These are phyloP conservation scores for Hydrotaea diabolus DNA, from an alignment of 2,888 invertebrate species.

Conservation along the genomic window DNA sequence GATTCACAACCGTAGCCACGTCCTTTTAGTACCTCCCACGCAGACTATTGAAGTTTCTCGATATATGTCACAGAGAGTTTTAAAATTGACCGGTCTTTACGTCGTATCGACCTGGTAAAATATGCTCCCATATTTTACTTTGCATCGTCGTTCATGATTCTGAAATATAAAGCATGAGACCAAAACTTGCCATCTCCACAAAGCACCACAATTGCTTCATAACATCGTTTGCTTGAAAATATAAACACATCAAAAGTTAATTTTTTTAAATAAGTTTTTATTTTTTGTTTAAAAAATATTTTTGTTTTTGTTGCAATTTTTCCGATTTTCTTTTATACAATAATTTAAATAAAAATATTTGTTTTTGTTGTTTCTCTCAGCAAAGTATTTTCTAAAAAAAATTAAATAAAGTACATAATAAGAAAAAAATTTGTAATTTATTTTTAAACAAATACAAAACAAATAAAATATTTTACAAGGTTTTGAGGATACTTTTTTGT, in stretches of 20 bases:
- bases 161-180: too few species aligned
- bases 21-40: too few species aligned
- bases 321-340: slow-evolving; percentile 20
- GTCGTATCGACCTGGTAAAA: too few species aligned
- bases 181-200: too few species aligned
- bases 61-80: too few species aligned
- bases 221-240: background rate
- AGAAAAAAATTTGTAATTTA: slow-evolving; percentile 13
- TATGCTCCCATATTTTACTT: too few species aligned
- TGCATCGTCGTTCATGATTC: too few species aligned
- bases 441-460: slow-evolving; percentile 30
- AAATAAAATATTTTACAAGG: slow-evolving; percentile 24
- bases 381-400: slow-evolving; percentile 25
- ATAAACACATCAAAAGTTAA: background rate
- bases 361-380: slow-evolving; percentile 7
- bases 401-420: slow-evolving; percentile 13
- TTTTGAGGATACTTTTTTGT: slow-evolving; percentile 15
- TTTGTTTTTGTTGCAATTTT: slow-evolving; percentile 5
- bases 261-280: slow-evolving; percentile 33
- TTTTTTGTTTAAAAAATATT: slow-evolving; percentile 29
- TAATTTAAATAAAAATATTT: slow-evolving; percentile 34
- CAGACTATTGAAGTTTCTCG: too few species aligned
- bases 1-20: too few species aligned
- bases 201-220: too few species aligned
- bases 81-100: too few species aligned